Base-by-base conservation (phyloP, 2,888 invertebrate species). In the Agonopterix arenella region DNA sequence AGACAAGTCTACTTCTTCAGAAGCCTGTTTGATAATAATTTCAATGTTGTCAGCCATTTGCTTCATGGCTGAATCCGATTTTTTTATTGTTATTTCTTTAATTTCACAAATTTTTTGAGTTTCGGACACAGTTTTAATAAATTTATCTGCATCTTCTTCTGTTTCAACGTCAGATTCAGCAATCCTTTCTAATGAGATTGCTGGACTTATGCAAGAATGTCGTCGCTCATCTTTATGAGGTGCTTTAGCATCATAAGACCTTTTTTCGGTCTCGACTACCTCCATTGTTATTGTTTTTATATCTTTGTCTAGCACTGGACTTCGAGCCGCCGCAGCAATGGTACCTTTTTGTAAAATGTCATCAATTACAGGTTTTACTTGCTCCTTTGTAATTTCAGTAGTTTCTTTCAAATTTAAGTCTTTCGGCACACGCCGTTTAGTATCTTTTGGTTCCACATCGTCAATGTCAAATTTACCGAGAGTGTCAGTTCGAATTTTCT, bases 1-100 rank as follows among this genome's bases (percentile, higher is more conserved):
- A 37, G 89, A 89, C 36, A 80, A 45, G 48, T 89, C 89, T 45
- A 86, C 59, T 38, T 89, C 89, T 70, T 89, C 89, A 2, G 89
- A 89, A 38, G 89, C 89, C 56, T 89, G 89, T 70, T 89, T 89
- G 1, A 89, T 89, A 16, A 89, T 89, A 11, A 89, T 89, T 75
- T 89, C 89, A 49, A 89, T 89, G 55, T 89, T 89, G 55, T 89
- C 89, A 51, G 89, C 89, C 86, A 89, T 89, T 73, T 89, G 80
- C 61, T 89, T 89, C 88, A 89, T 89, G 7, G 88, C 77, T 2
- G 89, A 89, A 53, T 89, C 89, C 2, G 89, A 89, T 65, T 88
- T 89, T 52, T 88, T 88, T 53, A 89, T 66, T 54, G 77, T 80
- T 45, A 61, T 52, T 28, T 28, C 28, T 53, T 62, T 63, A 4